Percentiles rank a stretch among this genome's conserved stretches.
Conservation (phyloP, 2,888 invertebrate genomes). For the Platycheirus rosarum region DNA sequence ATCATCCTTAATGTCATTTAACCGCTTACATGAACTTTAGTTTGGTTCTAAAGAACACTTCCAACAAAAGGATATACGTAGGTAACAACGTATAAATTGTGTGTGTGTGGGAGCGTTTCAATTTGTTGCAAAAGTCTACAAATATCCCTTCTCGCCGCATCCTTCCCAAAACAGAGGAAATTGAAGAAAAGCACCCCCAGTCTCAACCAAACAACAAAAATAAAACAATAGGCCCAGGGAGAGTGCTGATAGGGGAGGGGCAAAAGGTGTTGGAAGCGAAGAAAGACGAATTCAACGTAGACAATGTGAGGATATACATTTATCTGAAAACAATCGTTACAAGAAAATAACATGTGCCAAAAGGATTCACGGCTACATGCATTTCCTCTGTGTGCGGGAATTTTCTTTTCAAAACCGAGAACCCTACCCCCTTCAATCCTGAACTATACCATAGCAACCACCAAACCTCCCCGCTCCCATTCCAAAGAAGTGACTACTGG, state of each 20-base stretch:
- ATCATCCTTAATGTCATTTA: constrained; percentile 52
- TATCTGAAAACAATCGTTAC: constrained; percentile 52
- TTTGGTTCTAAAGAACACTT: constrained; percentile 23
- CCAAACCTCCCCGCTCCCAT: neutral
- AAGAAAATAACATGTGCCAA: constrained; percentile 63
- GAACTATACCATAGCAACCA: neutral
- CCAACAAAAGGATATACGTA: constrained; percentile 41
- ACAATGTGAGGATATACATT: constrained; percentile 33
- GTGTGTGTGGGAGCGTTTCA: constrained; percentile 42
- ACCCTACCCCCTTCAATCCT: neutral
- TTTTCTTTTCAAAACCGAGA: constrained; percentile 9
- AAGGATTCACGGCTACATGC: constrained; percentile 62
- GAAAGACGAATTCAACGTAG: constrained; percentile 24
- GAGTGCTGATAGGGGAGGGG: neutral
- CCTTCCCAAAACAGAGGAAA: constrained; percentile 22
- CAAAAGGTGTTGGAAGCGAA: neutral
- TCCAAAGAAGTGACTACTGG: constrained; percentile 35
- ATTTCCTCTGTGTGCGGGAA: constrained; percentile 21
- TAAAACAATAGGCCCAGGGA: constrained; percentile 1
- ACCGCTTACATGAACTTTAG: constrained; percentile 54
- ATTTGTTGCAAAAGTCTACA: constrained; percentile 41
- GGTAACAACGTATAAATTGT: constrained; percentile 44
- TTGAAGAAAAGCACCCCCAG: constrained; percentile 32
- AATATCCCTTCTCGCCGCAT: constrained; percentile 4
- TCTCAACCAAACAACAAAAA: neutral